Percentiles rank a stretch among this genome's conserved stretches.
These are phyloP conservation scores for Perca flavescens DNA, from an alignment of 2,113 vertebrate species.

Conservation along the genomic window DNA sequence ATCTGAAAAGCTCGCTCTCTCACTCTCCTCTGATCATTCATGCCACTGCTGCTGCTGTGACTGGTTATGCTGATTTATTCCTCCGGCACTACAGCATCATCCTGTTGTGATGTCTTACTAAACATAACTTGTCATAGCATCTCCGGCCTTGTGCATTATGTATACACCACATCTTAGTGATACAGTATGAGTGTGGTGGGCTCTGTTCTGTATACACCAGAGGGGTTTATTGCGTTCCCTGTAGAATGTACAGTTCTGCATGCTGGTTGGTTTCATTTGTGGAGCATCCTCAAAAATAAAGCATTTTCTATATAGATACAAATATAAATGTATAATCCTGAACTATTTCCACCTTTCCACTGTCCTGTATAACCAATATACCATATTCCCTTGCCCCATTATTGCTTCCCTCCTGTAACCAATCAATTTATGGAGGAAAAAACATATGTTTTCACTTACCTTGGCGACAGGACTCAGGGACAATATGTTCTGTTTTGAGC, in stretches of 20 bases:
- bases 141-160: constrained; percentile 38
- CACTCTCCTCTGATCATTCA: constrained; percentile 57
- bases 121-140: constrained; percentile 45
- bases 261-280: neutral
- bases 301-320: neutral
- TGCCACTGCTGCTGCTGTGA: constrained; percentile 1
- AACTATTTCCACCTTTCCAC: neutral
- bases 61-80: constrained; percentile 60
- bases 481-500: constrained; percentile 47
- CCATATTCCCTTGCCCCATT: neutral
- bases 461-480: constrained; percentile 13
- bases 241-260: neutral
- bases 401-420: constrained; percentile 5
- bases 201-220: constrained; percentile 7
- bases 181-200: constrained; percentile 8
- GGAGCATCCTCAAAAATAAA: neutral
- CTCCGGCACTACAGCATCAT: constrained; percentile 23
- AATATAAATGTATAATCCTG: constrained; percentile 10
- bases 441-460: neutral
- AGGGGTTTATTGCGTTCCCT: constrained; percentile 9
- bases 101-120: constrained; percentile 45
- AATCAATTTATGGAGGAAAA: constrained; percentile 7
- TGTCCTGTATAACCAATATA: neutral
- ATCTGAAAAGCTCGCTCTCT: constrained; percentile 41
- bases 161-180: constrained; percentile 1